Evolutionary conservation across 2,113 vertebrate genomes (phyloP).

Genomic region (Rhadina sibilatrix): DNA sequence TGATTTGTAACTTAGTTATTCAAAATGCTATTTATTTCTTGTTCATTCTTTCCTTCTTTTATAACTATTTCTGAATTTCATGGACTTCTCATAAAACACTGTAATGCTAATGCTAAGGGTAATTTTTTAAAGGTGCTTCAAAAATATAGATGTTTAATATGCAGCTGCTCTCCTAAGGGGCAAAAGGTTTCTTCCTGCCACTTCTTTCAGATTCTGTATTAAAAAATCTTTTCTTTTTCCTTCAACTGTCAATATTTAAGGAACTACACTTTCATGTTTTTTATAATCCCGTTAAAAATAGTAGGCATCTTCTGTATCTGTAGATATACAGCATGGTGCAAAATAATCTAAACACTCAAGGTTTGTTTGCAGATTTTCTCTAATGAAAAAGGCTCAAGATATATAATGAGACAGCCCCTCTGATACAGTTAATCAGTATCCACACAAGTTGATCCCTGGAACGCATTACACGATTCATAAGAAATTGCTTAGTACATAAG

Average conservation of each 20-base stretch:
- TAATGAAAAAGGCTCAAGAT: conserved; percentile 51
- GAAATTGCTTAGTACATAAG: conserved; percentile 41
- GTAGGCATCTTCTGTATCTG: not conserved
- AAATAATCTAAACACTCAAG: conserved; percentile 31
- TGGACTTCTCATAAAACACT: not conserved
- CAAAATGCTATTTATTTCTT: not conserved
- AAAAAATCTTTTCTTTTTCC: not conserved
- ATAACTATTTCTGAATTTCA: not conserved
- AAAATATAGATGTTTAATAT: conserved; percentile 29
- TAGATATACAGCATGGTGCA: not conserved
- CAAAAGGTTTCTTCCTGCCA: conserved; percentile 29
- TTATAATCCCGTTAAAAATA: conserved; percentile 23
- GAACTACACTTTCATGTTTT: not conserved
- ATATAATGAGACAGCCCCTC: conserved; percentile 39
- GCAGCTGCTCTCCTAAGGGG: conserved; percentile 23
- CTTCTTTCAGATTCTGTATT: not conserved
- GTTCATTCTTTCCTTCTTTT: not conserved
- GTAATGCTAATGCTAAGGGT: not conserved
- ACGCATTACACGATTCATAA: conserved; percentile 11
- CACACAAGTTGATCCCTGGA: conserved; percentile 39
- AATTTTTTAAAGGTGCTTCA: conserved; percentile 8
- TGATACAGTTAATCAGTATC: conserved; percentile 50
- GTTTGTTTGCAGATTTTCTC: conserved; percentile 54
- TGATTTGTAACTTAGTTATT: not conserved
- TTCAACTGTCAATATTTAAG: conserved; percentile 13